Evolutionary conservation across 2,113 vertebrate species (phyloP).

Genomic region (Peromyscus leucopus): DNA sequence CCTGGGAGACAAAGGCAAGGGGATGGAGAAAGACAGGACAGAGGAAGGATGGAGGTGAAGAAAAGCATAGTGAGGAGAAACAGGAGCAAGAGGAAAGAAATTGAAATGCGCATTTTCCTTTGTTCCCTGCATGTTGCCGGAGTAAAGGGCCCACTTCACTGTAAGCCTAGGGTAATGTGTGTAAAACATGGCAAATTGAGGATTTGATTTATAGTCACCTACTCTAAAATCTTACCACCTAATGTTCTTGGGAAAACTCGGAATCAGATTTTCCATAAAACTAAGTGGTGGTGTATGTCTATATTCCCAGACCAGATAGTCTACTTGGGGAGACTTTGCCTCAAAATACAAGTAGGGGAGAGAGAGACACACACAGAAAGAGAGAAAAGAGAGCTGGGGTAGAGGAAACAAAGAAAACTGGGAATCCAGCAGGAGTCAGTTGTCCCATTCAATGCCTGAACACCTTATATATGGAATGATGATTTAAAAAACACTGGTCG

Average conservation of each 20-base stretch:
- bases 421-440: not conserved
- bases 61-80: too few species aligned
- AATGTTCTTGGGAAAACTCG: conserved; percentile 12
- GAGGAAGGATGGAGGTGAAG: fast-evolving
- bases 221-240: not conserved
- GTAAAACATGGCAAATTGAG: not conserved
- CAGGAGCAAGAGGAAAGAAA: not conserved
- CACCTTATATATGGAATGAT: not conserved
- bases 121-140: not conserved
- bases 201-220: not conserved
- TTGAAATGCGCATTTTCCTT: not conserved
- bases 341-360: not conserved
- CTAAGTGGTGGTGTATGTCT: not conserved
- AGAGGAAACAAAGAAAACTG: not conserved
- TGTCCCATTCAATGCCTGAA: not conserved
- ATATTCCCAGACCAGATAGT: not conserved
- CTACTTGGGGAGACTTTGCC: not conserved
- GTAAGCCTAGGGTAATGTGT: not conserved
- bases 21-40: fast-evolving
- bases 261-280: not conserved
- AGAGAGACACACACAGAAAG: not conserved
- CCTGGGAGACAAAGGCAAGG: not conserved
- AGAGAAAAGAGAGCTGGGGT: not conserved
- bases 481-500: not conserved
- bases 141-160: not conserved